Conservation (phyloP, 2,113 vertebrate genomes). For the Strigops habroptila region DNA sequence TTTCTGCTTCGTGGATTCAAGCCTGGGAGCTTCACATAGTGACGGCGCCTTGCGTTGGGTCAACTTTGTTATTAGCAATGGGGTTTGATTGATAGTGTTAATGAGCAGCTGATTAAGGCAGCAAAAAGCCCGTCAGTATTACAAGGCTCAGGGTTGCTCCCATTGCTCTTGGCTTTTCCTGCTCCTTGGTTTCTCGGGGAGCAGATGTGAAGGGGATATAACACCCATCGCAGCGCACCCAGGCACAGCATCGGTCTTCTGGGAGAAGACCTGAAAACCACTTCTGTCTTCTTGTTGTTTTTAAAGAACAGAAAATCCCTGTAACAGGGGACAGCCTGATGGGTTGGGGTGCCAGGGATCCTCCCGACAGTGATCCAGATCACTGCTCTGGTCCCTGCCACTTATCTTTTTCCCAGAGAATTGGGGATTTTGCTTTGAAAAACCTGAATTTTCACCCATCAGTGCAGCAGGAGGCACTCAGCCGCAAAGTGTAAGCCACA, state of each 20-base stretch:
- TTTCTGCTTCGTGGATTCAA: not conserved
- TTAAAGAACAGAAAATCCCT: not conserved
- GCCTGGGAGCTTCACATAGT: not conserved
- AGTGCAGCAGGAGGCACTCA: not conserved
- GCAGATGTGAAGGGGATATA: not conserved
- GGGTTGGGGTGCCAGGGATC: not conserved
- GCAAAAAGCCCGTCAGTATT: slow-evolving; percentile 42
- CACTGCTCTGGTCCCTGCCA: not conserved
- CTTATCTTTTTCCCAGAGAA: not conserved
- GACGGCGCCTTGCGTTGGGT: not conserved
- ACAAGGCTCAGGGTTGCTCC: not conserved
- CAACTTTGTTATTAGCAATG: not conserved
- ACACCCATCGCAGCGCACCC: not conserved
- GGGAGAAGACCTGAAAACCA: slow-evolving; percentile 29
- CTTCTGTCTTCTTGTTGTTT: not conserved
- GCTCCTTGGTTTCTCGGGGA: not conserved
- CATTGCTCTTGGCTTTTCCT: not conserved
- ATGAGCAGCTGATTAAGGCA: not conserved
- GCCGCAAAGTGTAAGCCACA: not conserved
- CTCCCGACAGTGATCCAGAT: not conserved
- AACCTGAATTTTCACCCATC: not conserved
- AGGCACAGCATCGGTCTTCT: not conserved
- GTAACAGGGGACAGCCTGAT: not conserved
- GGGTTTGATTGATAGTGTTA: not conserved
- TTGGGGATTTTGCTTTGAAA: not conserved